These are phyloP conservation scores for Pseudachorutes palmiensis DNA, from an alignment of 1,140 invertebrate genomes.

Conservation along the genomic window DNA sequence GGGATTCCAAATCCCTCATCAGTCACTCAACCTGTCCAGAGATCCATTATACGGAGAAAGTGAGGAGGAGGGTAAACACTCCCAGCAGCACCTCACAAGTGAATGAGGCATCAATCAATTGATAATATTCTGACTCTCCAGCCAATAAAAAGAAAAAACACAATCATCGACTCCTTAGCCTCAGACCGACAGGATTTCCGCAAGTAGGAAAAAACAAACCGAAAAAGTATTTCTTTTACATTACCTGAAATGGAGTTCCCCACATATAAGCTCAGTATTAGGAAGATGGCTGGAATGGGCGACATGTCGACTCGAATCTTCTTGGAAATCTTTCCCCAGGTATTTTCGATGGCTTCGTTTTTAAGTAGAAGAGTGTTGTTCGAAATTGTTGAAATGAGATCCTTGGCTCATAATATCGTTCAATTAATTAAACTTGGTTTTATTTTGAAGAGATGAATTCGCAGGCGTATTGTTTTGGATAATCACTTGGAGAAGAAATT, in stretches of 20 bases:
- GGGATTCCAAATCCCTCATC: neutral
- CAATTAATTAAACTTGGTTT: neutral
- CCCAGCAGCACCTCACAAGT: neutral
- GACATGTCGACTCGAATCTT: neutral
- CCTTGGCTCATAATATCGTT: neutral
- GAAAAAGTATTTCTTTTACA: too few species aligned
- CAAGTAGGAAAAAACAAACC: too few species aligned
- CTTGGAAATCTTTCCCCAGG: neutral
- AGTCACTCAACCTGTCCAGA: neutral
- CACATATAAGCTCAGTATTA: constrained; percentile 33
- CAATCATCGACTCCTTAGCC: too few species aligned
- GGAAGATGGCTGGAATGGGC: constrained; percentile 19
- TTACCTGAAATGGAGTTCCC: constrained; percentile 33
- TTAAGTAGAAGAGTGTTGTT: neutral
- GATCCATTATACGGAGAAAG: neutral
- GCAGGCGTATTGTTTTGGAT: neutral
- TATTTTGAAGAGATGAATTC: neutral
- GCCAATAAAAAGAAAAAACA: too few species aligned
- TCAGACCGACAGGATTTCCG: too few species aligned
- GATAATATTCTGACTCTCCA: too few species aligned
- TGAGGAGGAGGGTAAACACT: neutral
- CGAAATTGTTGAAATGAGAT: neutral
- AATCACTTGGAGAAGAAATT: neutral
- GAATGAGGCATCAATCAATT: constrained; percentile 5
- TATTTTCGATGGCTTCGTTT: neutral